Evolutionary conservation across 2,888 invertebrate genomes (phyloP), one percentile per base, ranked within the genome.

Genomic region (Brachypalpus laphriformis): DNA sequence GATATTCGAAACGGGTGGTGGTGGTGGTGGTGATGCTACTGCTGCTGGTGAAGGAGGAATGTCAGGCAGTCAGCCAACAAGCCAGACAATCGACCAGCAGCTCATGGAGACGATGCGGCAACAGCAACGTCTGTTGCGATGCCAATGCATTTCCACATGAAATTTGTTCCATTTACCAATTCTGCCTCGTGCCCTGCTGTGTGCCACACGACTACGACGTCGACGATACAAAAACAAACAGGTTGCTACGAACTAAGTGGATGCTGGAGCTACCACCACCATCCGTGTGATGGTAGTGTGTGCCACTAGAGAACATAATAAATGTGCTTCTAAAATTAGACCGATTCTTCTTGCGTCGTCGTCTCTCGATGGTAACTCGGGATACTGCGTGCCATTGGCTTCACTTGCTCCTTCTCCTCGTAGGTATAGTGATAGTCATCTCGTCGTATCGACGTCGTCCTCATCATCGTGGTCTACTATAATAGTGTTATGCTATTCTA

Each of bases 81-180:
- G 70, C 42, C 61, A 81, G 75, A 81, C 77, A 78, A 78, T 63
- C 77, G 54, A 66, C 72, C 61, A 45, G 47, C n/a, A 49, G 45
- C 47, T 34, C 70, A 37, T 59, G 56, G 56, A 70, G 70, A 70
- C 70, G 45, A 45, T 70, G 56, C 56, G 42, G 56, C 57, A 11
- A 20, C 20, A 49, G 18, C 70, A 70, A 59, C 56, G 37, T 54
- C 61, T 51, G 47, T 45, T 61, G 42, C 72, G 63, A 28, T 42
- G 54, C 42, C 59, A 11, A 65, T 82, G 54, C 54, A 66, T 54
- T 65, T 75, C 65, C 56, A 77, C 82, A 72, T 78, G 59, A 78
- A 77, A 72, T 78, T 77, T 61, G 82, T 78, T 82, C 82, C 82
- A 82, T 82, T 78, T 78, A 82, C 82, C 72, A 78, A 78, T 78